Evolutionary conservation across 2,888 invertebrate species (phyloP), one percentile per base, ranked within the genome.

Genomic region (Trissoscelio sp.): DNA sequence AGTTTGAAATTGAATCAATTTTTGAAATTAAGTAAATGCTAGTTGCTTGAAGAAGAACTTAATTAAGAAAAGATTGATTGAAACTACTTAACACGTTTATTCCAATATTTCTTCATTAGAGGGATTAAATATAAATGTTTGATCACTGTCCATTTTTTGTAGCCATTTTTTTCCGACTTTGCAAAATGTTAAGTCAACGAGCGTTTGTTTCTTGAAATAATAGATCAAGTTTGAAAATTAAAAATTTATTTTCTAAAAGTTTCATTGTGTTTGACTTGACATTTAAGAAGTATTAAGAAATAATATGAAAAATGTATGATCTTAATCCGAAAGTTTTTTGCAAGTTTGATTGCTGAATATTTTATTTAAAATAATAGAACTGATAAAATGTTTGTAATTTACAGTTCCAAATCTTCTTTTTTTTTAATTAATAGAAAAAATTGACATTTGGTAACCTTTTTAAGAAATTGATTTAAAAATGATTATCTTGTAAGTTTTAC

Each of bases 191-290:
- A 12, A 62, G 28, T 62, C 46, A 62, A 62, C 34, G 34, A 18
- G 46, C 46, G 12, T 31, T 48, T 48, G 34, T 62, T 62, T 62
- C 48, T 48, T 46, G 34, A 62, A 62, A 62, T 62, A 62, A 62
- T 11, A 62, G 12, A 48, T 46, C n/a, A 14, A 14, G 2, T 24
- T 7, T 39, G 16, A 42, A 42, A 42, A 58, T 58, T 42, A 24
- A 58, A 42, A 42, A 58, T 58, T 22, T 58, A 58, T 3, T 24
- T 16, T 11, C 42, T 24, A 9, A 58, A 28, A 42, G 7, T 18
- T 34, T 3, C 14, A n/a, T n/a, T 31, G 16, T 16, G 14, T 37
- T 57, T 57, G 34, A 55, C n/a, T 57, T 57, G 18, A 37, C 20
- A 37, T 37, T 18, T 37, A 37, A 57, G 18, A 31, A 12, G 55